Evolutionary conservation across 2,797 vertebrate genomes (phyloP).

Genomic region (Lagocephalus sceleratus): DNA sequence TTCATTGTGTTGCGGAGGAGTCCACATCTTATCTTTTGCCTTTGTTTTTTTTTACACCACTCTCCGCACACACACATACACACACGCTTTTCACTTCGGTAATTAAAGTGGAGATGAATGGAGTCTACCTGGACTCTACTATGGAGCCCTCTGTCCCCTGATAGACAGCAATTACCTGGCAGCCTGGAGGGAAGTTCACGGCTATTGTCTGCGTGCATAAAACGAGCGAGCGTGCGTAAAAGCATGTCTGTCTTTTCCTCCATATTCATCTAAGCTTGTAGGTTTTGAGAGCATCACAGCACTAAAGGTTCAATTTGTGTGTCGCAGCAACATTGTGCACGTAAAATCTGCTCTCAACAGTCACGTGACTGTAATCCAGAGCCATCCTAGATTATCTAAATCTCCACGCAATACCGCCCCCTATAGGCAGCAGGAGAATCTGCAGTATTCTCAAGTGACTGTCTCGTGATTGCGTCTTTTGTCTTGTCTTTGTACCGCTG

Average conservation of each 20-base stretch:
- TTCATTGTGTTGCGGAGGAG: constrained; percentile 38
- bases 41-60: constrained; percentile 3
- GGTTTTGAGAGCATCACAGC: constrained; percentile 2
- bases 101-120: constrained; percentile 73
- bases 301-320: constrained; percentile 15
- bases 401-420: too few relatives aligned
- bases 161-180: constrained; percentile 76
- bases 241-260: constrained; percentile 16
- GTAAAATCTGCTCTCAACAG: too few relatives aligned
- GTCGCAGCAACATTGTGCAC: not conserved
- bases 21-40: constrained; percentile 43
- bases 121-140: constrained; percentile 70
- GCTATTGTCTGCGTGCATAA: constrained; percentile 61
- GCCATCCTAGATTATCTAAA: too few relatives aligned
- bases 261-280: constrained; percentile 19
- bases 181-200: constrained; percentile 58
- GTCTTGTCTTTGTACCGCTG: too few relatives aligned
- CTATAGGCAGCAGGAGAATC: too few relatives aligned
- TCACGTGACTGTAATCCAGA: too few relatives aligned
- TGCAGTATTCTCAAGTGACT: too few relatives aligned
- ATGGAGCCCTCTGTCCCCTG: constrained; percentile 72
- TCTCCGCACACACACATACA: constrained; percentile 24
- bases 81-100: constrained; percentile 76
- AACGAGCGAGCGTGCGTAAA: constrained; percentile 9
- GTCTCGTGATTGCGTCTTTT: too few relatives aligned